Base-by-base conservation (phyloP, 2,888 invertebrate species). In the Gonocerus acuteangulatus region DNA sequence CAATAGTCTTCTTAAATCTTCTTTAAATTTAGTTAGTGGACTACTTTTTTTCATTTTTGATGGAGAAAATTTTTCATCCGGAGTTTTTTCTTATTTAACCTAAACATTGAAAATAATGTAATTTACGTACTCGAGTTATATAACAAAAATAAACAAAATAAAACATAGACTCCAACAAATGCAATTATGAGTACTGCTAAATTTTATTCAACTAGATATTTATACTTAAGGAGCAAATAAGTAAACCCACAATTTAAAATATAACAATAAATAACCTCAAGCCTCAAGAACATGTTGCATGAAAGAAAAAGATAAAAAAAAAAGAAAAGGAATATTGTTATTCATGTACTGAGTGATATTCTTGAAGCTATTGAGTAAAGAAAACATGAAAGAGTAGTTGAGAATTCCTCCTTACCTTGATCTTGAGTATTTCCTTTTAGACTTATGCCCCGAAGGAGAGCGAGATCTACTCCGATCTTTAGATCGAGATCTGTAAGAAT, bases 21-120 rank as follows among this genome's bases (percentile, higher is more conserved):
- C 42, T 56, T 11, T 36, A 44, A 36, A 42, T 42, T 56, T 56
- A 42, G 34, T 56, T 16, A 44, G 34, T 42, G 21, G 42, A 44
- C 18, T 22, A 18, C 39, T 44, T 42, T 39, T 39, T 39, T 39
- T 39, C 39, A 39, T 39, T 39, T 39, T 39, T 39, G 39, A 22
- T 51, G 47, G 15, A 11, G 21, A 21, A 48, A 48, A 42, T 59
- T 47, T 61, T 61, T 61, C 64, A 59, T 61, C 64, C 61, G 58
- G 36, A 57, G 47, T 48, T 57, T 54, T 64, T 64, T 64, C 64
- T 65, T 65, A 60, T 54, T 52, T 34, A 51, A 62, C 64, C 64
- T 65, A 65, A 65, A 65, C 64, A 65, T 60, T 57, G 62, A 65
- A 65, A 65, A 62, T 60, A 54, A 62, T 65, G 62, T 62, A 62